Base-by-base conservation (phyloP, 1,140 invertebrate species). In the Episyrphus balteatus region DNA sequence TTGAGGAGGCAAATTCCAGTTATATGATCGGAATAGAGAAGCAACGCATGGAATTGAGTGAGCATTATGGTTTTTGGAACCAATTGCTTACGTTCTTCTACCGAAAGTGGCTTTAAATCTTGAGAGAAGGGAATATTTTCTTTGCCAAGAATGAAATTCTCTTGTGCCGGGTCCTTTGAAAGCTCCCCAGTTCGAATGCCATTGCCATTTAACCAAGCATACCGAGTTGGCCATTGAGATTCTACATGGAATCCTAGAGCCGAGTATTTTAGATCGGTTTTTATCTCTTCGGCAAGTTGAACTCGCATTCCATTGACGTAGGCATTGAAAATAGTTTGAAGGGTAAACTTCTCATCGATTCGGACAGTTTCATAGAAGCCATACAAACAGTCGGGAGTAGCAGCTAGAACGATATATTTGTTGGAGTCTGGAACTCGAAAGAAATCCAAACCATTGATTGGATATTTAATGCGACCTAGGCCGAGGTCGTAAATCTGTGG, bases 21-120 rank as follows among this genome's bases (percentile, higher is more conserved):
- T 1, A 95, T 78, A 48, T 81, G 81, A 66, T 93, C 83, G 5
- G 77, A 71, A 63, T 89, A 96, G 26, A 93, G 76, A 2, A 96
- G 70, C 11, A 96, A 62, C 11, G 84, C 81, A 69, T 98, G 92
- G 70, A 93, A 96, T 66, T 95, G 83, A 2, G 92, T 96, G 13
- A 94, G 63, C 5, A 90, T 81, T 59, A 95, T 85, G 0, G 83
- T 76, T 7, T 86, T 68, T 0, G 91, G 90, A 11, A 75, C 72
- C 51, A 46, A 55, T 21, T 65, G 69, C 10, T 56, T 51, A 0
- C 59, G 54, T 41, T 66, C 60, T 21, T 62, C 62, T 30, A 56
- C 58, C 3, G 62, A 68, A 12, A 65, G 26, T 37, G 59, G 53
- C 34, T 50, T 58, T 5, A 39, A 26, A 26, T 26, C 21, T 26